Evolutionary conservation across 2,113 vertebrate species (phyloP), one percentile per base, ranked within the genome.

Genomic region (Misgurnus anguillicaudatus): DNA sequence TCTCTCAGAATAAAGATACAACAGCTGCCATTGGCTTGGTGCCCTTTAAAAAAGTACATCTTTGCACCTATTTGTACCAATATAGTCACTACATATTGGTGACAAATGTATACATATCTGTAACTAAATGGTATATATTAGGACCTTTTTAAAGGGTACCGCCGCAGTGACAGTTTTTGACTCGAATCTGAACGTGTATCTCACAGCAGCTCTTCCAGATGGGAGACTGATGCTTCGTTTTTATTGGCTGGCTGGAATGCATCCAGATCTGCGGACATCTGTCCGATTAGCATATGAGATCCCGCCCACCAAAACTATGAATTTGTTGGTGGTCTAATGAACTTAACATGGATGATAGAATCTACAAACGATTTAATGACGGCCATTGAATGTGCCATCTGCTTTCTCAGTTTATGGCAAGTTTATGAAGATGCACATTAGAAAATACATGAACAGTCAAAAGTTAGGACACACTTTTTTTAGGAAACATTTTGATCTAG

Each of bases 261-360:
- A 85, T 89, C 62, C 84, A 86, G 85, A 78, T 87, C 86, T 83
- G 87, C 72, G 87, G 90, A 92, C 92, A 91, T 93, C 90, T 93
- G 89, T 88, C 89, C 88, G 87, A 91, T 94, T 93, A 91, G 89
- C 91, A 92, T 92, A 88, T 82, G 85, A 83, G 88, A 88, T 84
- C 86, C 85, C 73, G 78, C 89, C 88, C 86, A 90, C 90, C 87
- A 88, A 87, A 84, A 80, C 89, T 83, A 85, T 88, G 85, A 83
- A 88, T 88, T 88, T 85, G 86, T 88, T 89, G 91, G 90, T 89
- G 90, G 90, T 89, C 91, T 90, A 88, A 91, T 91, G 87, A 84
- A 67, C 80, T 78, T 57, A 81, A 70, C 42, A 39, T 55, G 75
- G 63, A 48, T 77, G 24, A 53, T 14, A 39, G 17, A n/a, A 19